These are phyloP conservation scores for Colletes latitarsis DNA, from an alignment of 1,140 invertebrate genomes.

Conservation along the genomic window DNA sequence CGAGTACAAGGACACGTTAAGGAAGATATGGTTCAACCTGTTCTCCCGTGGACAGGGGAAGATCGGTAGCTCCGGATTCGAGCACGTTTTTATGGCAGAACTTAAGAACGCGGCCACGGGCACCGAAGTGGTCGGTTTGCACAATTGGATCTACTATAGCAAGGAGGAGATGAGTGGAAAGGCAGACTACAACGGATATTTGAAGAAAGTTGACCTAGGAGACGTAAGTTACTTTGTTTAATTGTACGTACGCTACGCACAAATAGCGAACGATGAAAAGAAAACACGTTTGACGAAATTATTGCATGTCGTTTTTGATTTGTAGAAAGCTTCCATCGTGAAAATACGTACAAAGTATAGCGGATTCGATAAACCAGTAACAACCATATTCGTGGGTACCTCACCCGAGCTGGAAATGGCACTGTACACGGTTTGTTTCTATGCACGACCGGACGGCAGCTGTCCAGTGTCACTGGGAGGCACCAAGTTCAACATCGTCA, in stretches of 20 bases:
- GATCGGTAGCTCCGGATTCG: conserved; percentile 91
- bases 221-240: conserved; percentile 82
- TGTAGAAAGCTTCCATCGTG: conserved; percentile 89
- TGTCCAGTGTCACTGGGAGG: conserved; percentile 88
- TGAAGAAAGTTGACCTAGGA: conserved; percentile 87
- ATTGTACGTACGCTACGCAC: neutral
- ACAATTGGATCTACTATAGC: conserved; percentile 94
- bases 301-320: conserved; percentile 77
- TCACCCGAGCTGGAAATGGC: conserved; percentile 96
- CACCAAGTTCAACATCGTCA: conserved; percentile 86
- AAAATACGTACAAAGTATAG: conserved; percentile 90
- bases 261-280: no score
- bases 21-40: conserved; percentile 90
- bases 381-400: conserved; percentile 93
- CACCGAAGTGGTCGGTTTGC: conserved; percentile 88
- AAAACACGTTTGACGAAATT: no score
- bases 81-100: conserved; percentile 94
- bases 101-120: conserved; percentile 82
- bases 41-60: conserved; percentile 89
- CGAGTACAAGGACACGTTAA: conserved; percentile 87
- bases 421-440: conserved; percentile 93
- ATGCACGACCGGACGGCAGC: conserved; percentile 85
- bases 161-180: conserved; percentile 85
- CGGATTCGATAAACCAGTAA: conserved; percentile 88
- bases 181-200: conserved; percentile 91